Conservation (phyloP, 2,888 invertebrate genomes). For the Aspidiotus destructor region DNA sequence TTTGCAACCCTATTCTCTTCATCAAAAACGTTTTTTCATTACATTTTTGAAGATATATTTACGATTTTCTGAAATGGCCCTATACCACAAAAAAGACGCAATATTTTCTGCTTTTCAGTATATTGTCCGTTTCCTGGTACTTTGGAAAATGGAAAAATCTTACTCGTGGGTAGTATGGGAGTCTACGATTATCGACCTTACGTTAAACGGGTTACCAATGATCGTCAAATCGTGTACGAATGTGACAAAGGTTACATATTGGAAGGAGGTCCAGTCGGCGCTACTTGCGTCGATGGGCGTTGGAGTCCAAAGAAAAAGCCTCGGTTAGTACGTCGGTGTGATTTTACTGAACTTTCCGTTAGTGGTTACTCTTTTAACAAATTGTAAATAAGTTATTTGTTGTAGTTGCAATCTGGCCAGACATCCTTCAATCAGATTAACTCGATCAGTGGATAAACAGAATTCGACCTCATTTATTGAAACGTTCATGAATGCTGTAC, state of each 20-base stretch:
- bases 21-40: no score
- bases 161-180: conserved; percentile 91
- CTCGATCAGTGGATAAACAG: conserved; percentile 44
- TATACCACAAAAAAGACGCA: no score
- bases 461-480: conserved; percentile 26
- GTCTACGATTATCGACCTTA: conserved; percentile 90
- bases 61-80: not conserved
- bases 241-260: conserved; percentile 85
- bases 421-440: conserved; percentile 78
- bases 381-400: not conserved
- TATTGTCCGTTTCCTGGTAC: conserved; percentile 89
- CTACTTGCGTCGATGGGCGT: conserved; percentile 85
- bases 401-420: conserved; percentile 67
- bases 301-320: conserved; percentile 88
- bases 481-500: conserved; percentile 22
- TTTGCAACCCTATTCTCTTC: no score
- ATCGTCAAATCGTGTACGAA: conserved; percentile 92
- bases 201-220: conserved; percentile 78
- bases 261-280: conserved; percentile 79
- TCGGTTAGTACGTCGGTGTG: conserved; percentile 44
- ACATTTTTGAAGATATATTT: no score
- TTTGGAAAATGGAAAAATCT: conserved; percentile 77
- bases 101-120: conserved; percentile 45
- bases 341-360: not conserved
- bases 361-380: not conserved